These are phyloP conservation scores for Pentalonia nigronervosa DNA, from an alignment of 1,140 invertebrate genomes.

Conservation along the genomic window DNA sequence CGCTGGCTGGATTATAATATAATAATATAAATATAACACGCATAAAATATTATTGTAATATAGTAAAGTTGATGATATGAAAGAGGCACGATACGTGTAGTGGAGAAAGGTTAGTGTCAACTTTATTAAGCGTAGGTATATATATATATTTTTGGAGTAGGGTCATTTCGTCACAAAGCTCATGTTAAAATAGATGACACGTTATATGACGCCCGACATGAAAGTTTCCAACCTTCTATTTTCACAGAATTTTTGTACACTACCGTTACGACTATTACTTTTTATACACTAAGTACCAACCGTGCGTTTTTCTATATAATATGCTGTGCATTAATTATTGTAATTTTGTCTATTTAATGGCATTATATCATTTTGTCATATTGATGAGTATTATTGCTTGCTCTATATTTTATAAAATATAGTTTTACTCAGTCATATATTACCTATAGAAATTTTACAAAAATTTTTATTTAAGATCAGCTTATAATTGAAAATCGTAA, in stretches of 20 bases:
- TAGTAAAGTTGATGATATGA: neutral
- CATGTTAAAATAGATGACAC: neutral
- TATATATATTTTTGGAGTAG: neutral
- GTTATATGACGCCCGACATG: neutral
- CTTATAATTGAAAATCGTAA: neutral
- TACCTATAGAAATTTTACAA: neutral
- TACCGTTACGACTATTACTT: neutral
- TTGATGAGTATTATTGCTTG: neutral
- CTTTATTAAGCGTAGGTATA: neutral
- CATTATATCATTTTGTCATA: neutral
- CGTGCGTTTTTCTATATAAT: neutral
- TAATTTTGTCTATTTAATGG: neutral
- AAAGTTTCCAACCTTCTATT: neutral
- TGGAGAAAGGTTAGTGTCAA: neutral
- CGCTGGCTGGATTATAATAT: neutral
- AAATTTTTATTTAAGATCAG: neutral
- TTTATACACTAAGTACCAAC: neutral
- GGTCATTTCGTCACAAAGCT: neutral
- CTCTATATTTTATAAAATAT: neutral
- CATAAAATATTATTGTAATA: neutral
- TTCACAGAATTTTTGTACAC: neutral
- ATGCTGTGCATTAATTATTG: too few species aligned
- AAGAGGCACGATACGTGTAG: neutral
- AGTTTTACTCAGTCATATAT: neutral
- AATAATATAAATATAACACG: neutral